These are phyloP conservation scores for Protonemura montana DNA, from an alignment of 2,888 invertebrate species.

Conservation along the genomic window DNA sequence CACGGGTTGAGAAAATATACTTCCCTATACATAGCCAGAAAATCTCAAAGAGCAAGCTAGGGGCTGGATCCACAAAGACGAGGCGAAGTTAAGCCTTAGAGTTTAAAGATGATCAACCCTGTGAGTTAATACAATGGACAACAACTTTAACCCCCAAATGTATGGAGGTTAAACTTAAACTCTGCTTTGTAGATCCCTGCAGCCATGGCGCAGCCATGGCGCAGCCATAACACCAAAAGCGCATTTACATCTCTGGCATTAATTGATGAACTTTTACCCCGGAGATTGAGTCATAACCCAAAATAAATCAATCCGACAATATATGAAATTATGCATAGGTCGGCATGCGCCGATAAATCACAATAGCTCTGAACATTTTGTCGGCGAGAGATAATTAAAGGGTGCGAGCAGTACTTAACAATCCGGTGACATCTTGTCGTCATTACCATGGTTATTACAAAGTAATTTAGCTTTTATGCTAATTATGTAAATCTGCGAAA, in stretches of 20 bases:
- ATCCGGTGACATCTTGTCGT: slow-evolving; percentile 15
- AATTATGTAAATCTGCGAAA: not conserved
- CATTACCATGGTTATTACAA: not conserved
- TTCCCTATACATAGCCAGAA: too few relatives aligned
- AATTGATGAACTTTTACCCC: not conserved
- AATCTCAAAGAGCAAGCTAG: too few relatives aligned
- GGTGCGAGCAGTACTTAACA: not conserved
- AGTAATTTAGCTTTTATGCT: slow-evolving; percentile 1
- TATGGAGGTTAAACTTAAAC: too few relatives aligned
- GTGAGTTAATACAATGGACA: too few relatives aligned
- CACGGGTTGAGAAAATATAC: too few relatives aligned
- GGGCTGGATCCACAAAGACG: too few relatives aligned
- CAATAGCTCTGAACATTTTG: not conserved
- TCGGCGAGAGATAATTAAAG: not conserved
- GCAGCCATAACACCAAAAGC: not conserved
- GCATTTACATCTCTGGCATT: not conserved
- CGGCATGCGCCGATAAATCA: not conserved
- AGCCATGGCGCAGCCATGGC: too few relatives aligned
- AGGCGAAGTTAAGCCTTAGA: too few relatives aligned
- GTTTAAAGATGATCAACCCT: too few relatives aligned
- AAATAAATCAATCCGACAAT: not conserved
- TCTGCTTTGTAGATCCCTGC: too few relatives aligned
- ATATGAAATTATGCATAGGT: not conserved
- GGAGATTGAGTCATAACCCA: not conserved
- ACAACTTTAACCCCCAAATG: too few relatives aligned